A percentile compares a stretch with the other conserved stretches of the same genome.
These are phyloP conservation scores for Jacana jacana DNA, from an alignment of 2,113 vertebrate species.

Conservation along the genomic window DNA sequence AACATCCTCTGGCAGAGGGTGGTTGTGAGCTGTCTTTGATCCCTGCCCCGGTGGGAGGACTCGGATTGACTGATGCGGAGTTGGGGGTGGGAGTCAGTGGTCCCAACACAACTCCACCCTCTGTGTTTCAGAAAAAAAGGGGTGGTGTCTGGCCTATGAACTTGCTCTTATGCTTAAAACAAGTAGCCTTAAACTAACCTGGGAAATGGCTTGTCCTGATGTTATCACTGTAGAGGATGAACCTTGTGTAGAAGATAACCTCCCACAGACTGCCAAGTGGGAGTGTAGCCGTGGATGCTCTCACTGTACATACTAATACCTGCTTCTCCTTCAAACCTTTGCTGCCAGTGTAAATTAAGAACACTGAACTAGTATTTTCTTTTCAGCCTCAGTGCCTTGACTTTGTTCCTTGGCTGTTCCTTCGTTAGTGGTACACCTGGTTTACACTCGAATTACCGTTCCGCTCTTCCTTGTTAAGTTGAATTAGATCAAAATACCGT, in stretches of 20 bases:
- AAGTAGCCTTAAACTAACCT: not conserved
- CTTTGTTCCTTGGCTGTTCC: not conserved
- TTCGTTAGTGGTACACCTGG: not conserved
- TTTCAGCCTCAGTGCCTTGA: not conserved
- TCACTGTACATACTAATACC: not conserved
- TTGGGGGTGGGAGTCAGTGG: not conserved
- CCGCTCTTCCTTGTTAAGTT: not conserved
- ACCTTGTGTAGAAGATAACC: not conserved
- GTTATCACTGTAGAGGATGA: not conserved
- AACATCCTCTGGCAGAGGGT: not conserved
- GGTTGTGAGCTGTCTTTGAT: not conserved
- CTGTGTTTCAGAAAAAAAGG: not conserved
- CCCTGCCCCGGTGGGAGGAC: not conserved
- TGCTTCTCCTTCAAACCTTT: not conserved
- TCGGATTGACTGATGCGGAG: accelerated
- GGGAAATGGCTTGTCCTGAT: not conserved
- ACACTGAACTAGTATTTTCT: not conserved
- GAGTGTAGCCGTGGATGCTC: not conserved
- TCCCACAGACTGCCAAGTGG: accelerated
- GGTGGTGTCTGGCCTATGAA: not conserved
- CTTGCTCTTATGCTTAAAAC: not conserved
- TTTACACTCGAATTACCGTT: not conserved
- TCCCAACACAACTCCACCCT: not conserved
- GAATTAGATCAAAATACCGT: not conserved
- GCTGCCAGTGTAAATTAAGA: not conserved